Evolutionary conservation across 2,113 vertebrate genomes (phyloP), one percentile per base, ranked within the genome.

Genomic region (Scortum barcoo): DNA sequence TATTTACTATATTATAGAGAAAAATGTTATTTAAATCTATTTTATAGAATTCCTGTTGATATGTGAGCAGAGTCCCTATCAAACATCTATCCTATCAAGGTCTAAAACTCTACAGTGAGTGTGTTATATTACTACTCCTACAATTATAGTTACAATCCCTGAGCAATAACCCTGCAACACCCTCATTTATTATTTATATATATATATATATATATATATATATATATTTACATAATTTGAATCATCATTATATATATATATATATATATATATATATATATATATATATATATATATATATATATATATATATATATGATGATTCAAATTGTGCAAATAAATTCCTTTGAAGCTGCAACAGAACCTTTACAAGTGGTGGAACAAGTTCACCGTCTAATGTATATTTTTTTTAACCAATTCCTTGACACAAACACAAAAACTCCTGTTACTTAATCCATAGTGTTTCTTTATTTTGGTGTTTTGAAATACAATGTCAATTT

Each of bases 401-500:
- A 42, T 28, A 5, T 24, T 78, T 50, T 67, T 5, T 50, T 67
- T 5, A 48, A 54, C 2, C 10, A 30, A 19, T 26, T 24, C 2
- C 19, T 63, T 16, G 1, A 85, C n/a, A 82, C 8, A 77, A 57
- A 78, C 4, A 84, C 1, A 1, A 70, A 54, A 0, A 13, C 40
- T 30, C 4, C 4, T 1, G 8, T 81, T 56, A 78, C 24, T 84
- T 90, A 62, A 84, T 84, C 82, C 91, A 93, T 83, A 92, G 88
- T 89, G 86, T 93, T 91, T 90, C 76, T 93, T 94, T 92, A 91
- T 91, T 94, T 91, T 90, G 83, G 85, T 85, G 80, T 83, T 90
- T 76, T 89, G 68, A 89, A 91, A 94, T 89, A 91, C 92, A 92
- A 81, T 83, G 72, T 88, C 61, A 88, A 30, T 40, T 28, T 46